Evolutionary conservation across 2,113 vertebrate species (phyloP).

Genomic region (Bathybates hornii): DNA sequence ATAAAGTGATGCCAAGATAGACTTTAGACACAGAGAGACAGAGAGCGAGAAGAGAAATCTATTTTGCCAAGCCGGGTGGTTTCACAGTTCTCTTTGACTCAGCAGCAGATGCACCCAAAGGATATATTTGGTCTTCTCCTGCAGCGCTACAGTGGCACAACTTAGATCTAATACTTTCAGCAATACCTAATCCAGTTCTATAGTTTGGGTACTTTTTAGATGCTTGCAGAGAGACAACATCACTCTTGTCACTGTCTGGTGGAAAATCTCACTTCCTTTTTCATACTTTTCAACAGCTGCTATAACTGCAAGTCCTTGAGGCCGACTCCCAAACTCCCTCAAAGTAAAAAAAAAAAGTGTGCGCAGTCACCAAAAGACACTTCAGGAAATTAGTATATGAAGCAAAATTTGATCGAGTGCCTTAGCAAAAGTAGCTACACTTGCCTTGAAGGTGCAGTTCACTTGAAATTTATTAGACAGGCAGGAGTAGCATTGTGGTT

Average conservation of each 20-base stretch:
- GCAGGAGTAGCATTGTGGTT: background rate
- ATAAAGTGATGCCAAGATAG: slow-evolving; percentile 7
- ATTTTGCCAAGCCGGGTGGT: slow-evolving; percentile 20
- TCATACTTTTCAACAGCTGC: background rate
- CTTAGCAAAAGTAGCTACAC: background rate
- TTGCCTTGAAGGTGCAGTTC: background rate
- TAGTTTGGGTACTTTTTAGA: background rate
- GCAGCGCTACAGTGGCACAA: background rate
- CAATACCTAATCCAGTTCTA: background rate
- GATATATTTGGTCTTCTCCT: background rate
- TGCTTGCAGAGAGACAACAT: background rate
- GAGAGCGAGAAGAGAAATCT: background rate
- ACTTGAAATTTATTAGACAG: background rate
- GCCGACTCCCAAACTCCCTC: background rate
- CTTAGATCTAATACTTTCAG: background rate
- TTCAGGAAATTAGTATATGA: background rate
- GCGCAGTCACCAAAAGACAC: background rate
- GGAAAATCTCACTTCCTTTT: slow-evolving; percentile 8
- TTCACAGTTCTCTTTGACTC: slow-evolving; percentile 21
- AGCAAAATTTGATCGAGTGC: background rate
- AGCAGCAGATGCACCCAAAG: slow-evolving; percentile 14
- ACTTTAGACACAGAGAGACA: background rate
- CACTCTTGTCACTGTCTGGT: background rate
- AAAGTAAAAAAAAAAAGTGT: background rate
- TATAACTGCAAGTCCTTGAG: background rate